A percentile compares a stretch with the other conserved stretches of the same genome.
phyloP scores from a whole-genome alignment of 2,888 invertebrate species.

The Molanna angustata region DNA sequence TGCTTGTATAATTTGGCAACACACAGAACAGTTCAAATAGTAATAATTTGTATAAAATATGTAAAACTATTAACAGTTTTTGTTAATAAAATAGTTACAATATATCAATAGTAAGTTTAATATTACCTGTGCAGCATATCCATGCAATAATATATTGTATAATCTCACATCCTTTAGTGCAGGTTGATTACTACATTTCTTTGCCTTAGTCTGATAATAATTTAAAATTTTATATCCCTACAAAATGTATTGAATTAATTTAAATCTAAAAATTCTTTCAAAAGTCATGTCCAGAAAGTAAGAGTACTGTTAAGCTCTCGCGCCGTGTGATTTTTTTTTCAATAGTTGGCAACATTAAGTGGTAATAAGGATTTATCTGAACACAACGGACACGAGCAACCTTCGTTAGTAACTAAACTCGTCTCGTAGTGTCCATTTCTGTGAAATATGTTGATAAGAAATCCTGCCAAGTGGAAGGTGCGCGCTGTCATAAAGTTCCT shows the following conservation, averaged over 20 bases:
- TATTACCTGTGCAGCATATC: constrained; percentile 61
- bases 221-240: constrained; percentile 49
- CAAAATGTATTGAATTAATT: constrained; percentile 23
- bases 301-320: neutral
- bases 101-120: neutral
- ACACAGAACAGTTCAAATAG: too few species aligned
- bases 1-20: neutral
- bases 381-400: too few species aligned
- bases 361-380: too few species aligned
- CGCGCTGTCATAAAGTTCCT: too few species aligned
- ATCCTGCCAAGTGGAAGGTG: too few species aligned
- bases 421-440: too few species aligned
- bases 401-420: too few species aligned
- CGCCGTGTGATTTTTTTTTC: too few species aligned
- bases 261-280: neutral
- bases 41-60: too few species aligned
- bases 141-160: constrained; percentile 68
- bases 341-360: too few species aligned
- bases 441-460: too few species aligned
- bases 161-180: constrained; percentile 53
- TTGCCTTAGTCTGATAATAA: constrained; percentile 44
- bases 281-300: neutral
- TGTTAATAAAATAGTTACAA: neutral
- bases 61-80: too few species aligned
- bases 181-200: constrained; percentile 39